Evolutionary conservation across 2,113 vertebrate species (phyloP).

Genomic region (Aphyosemion australe): DNA sequence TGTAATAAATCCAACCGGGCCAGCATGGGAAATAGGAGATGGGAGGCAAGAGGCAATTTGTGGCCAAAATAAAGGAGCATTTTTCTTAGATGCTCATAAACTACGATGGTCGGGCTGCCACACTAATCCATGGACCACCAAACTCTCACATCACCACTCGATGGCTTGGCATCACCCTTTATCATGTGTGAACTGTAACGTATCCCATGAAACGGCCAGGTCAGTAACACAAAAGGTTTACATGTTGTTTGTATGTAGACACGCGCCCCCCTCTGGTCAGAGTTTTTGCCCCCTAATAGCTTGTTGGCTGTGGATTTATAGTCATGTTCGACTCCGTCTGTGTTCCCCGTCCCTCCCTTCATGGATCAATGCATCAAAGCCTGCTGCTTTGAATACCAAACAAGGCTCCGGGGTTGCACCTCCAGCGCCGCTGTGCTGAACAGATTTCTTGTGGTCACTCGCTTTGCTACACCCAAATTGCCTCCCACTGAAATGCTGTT

Average conservation of each 20-base stretch:
- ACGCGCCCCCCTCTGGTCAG: conserved; percentile 34
- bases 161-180: conserved; percentile 66
- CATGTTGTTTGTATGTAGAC: conserved; percentile 34
- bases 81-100: conserved; percentile 66
- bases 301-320: conserved; percentile 56
- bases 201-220: conserved; percentile 45
- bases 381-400: conserved; percentile 70
- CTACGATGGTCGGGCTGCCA: conserved; percentile 55
- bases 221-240: conserved; percentile 25
- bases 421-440: conserved; percentile 41
- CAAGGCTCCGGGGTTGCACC: conserved; percentile 53
- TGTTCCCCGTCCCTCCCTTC: conserved; percentile 65
- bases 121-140: conserved; percentile 63
- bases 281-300: conserved; percentile 54
- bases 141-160: conserved; percentile 49
- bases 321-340: conserved; percentile 52
- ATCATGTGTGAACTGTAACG: conserved; percentile 73
- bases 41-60: conserved; percentile 65
- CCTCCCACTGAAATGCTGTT: conserved; percentile 46
- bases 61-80: conserved; percentile 62
- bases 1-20: conserved; percentile 70
- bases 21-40: conserved; percentile 41
- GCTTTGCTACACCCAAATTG: conserved; percentile 36
- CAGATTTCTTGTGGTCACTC: conserved; percentile 60
- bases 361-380: conserved; percentile 68